Evolutionary conservation across 2,888 invertebrate species (phyloP).

Genomic region (Chelonus formosanus): DNA sequence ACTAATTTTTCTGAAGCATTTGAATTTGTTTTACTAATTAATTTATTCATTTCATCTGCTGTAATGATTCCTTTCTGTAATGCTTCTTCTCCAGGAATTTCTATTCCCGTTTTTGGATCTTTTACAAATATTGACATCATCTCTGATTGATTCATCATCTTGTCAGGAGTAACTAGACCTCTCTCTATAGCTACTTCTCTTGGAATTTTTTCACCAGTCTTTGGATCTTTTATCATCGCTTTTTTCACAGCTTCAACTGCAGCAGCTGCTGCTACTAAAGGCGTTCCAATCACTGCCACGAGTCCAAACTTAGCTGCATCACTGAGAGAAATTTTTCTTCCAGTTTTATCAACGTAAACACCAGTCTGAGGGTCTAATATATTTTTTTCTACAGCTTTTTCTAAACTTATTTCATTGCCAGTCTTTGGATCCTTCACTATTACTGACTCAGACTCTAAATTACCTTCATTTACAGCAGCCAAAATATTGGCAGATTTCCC

Average conservation of each 20-base stretch:
- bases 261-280: constrained; percentile 76
- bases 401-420: constrained; percentile 73
- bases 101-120: constrained; percentile 52
- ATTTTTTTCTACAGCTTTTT: constrained; percentile 80
- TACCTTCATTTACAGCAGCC: constrained; percentile 79
- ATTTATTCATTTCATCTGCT: constrained; percentile 64
- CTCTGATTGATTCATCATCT: constrained; percentile 39
- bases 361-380: constrained; percentile 78
- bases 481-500: constrained; percentile 78
- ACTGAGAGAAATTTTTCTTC: constrained; percentile 73
- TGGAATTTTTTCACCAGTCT: constrained; percentile 81
- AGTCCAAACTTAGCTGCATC: constrained; percentile 83
- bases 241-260: constrained; percentile 72
- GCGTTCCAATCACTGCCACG: constrained; percentile 79
- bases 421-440: constrained; percentile 76
- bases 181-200: constrained; percentile 82
- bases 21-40: constrained; percentile 41
- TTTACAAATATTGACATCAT: constrained; percentile 43
- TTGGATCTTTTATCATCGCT: constrained; percentile 79
- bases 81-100: constrained; percentile 68
- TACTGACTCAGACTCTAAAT: constrained; percentile 75
- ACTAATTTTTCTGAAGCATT: constrained; percentile 33
- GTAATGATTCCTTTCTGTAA: constrained; percentile 69
- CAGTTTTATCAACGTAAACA: constrained; percentile 74
- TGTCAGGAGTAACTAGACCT: constrained; percentile 70